Evolutionary conservation across 1,140 invertebrate genomes (phyloP), one percentile per base, ranked within the genome.

Genomic region (Danaus melanippus): DNA sequence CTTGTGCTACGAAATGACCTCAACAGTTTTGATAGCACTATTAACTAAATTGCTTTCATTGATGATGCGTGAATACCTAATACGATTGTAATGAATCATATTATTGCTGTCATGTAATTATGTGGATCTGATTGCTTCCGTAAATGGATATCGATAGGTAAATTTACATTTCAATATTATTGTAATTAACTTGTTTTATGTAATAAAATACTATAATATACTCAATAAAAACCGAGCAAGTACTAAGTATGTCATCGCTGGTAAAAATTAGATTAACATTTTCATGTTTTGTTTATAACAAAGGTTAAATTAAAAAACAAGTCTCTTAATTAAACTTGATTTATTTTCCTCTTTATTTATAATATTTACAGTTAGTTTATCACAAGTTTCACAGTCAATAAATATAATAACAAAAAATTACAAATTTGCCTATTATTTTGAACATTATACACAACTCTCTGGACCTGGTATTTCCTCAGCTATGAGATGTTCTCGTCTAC

Each of bases 311-410:
- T 32, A 32, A 32, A 32, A 32, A 32, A 8, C 21, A 32, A 32
- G 21, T 32, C 6, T 32, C 21, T 32, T 32, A 32, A 32, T 46
- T 41, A 50, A 11, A 32, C 21, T 32, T 10, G 8, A 40, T 50
- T 59, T 62, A 53, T 59, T 50, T 52, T 54, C 59, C 42, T 56
- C 42, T 39, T 50, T 58, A 67, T 76, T 75, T 74, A 65, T 60
- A 64, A 62, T 79, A 83, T 81, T 75, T 79, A 83, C 77, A 81
- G 66, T 56, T 54, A 59, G 63, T 76, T 78, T 82, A 82, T 84
- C 81, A 84, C 81, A 84, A 75, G 81, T 67, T 64, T 82, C 69
- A 82, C 81, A 84, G 79, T 84, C 77, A 78, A 73, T 79, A 80
- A 72, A 79, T 74, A 74, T 53, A 72, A 60, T 64, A 46, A 46